Conservation (phyloP, 2,113 vertebrate species). For the Nannospalax galili region DNA sequence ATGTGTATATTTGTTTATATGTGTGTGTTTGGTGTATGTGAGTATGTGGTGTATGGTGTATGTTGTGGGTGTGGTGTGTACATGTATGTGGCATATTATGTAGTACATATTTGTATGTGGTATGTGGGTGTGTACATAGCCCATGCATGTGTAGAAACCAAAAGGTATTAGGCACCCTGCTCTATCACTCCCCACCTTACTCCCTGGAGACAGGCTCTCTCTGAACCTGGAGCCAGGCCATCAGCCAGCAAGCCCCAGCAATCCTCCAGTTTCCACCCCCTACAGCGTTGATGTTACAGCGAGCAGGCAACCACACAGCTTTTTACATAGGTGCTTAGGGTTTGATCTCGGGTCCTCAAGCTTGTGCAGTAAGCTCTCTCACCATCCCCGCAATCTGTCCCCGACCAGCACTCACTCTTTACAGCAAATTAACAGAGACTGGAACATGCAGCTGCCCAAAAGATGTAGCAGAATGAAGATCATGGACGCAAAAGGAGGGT, state of each 20-base stretch:
- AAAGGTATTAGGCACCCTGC: too few relatives aligned
- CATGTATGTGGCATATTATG: background rate
- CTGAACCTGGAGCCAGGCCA: background rate
- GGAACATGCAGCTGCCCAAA: background rate
- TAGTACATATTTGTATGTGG: background rate
- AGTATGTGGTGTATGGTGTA: too few relatives aligned
- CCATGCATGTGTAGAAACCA: background rate
- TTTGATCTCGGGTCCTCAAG: background rate
- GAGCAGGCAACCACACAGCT: background rate
- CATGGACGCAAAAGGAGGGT: background rate
- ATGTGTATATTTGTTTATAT: too few relatives aligned
- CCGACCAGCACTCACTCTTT: background rate
- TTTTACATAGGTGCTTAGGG: background rate
- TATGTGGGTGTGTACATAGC: too few relatives aligned
- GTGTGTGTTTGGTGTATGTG: too few relatives aligned
- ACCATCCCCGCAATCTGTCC: background rate
- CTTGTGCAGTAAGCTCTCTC: background rate
- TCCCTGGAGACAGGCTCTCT: background rate
- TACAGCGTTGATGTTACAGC: background rate
- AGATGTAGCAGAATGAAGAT: background rate
- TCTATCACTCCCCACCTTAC: background rate
- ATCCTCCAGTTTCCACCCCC: background rate
- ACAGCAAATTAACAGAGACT: background rate
- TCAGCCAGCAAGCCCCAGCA: background rate
- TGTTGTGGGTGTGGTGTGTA: background rate